Percentiles rank a stretch among this genome's conserved stretches.
These are phyloP conservation scores for Sigmodon hispidus DNA, from an alignment of 2,113 vertebrate species.

Conservation along the genomic window DNA sequence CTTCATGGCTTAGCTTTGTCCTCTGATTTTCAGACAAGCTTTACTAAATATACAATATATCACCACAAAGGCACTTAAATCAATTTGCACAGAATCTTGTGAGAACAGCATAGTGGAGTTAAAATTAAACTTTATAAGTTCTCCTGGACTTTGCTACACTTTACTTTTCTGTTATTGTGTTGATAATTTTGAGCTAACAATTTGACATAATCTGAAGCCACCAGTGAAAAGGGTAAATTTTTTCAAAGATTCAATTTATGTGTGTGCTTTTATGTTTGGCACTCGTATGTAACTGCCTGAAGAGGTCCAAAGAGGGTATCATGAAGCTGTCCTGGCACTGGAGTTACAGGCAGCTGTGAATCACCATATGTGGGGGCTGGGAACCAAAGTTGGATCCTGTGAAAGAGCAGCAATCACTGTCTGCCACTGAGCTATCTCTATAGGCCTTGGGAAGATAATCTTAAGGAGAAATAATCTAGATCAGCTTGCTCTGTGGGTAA, in stretches of 20 bases:
- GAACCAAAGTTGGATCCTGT: not conserved
- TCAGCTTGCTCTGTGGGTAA: not conserved
- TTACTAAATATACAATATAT: too few species aligned
- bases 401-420: not conserved
- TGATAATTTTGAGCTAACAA: not conserved
- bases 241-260: not conserved
- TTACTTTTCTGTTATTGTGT: not conserved
- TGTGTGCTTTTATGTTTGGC: not conserved
- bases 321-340: not conserved
- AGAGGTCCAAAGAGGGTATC: not conserved
- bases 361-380: not conserved
- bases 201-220: not conserved
- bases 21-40: too few species aligned
- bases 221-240: not conserved
- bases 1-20: too few species aligned
- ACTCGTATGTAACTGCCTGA: not conserved
- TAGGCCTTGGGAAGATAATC: not conserved
- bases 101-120: not conserved
- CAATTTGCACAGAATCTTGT: not conserved
- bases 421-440: not conserved
- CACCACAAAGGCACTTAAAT: not conserved
- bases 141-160: not conserved
- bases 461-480: not conserved
- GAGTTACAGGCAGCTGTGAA: not conserved
- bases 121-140: not conserved